Evolutionary conservation across 2,113 vertebrate genomes (phyloP).

Genomic region (Eptatretus burgeri): DNA sequence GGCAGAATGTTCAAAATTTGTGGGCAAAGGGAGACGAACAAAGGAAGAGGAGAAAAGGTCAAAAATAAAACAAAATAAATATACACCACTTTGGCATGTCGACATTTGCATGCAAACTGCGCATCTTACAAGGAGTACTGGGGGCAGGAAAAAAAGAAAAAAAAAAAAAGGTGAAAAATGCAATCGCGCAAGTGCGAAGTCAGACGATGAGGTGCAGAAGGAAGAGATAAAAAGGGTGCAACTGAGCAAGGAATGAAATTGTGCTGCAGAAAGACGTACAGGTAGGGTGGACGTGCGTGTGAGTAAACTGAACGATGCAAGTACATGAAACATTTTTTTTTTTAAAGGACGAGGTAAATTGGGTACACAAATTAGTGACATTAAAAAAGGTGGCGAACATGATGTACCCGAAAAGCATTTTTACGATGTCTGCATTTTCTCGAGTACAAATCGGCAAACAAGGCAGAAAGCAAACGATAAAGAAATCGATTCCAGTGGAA

Average conservation of each 20-base stretch:
- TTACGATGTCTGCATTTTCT: too few relatives aligned
- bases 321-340: too few relatives aligned
- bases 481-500: too few relatives aligned
- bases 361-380: too few relatives aligned
- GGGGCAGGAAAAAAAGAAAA: neutral
- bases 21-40: neutral
- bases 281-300: too few relatives aligned
- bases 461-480: too few relatives aligned
- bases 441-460: too few relatives aligned
- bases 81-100: slow-evolving; percentile 9
- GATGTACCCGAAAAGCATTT: too few relatives aligned
- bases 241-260: neutral
- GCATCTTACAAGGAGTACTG: neutral
- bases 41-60: slow-evolving; percentile 7
- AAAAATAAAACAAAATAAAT: slow-evolving; percentile 10
- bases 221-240: neutral
- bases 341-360: too few relatives aligned
- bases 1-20: slow-evolving; percentile 11
- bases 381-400: too few relatives aligned
- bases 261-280: too few relatives aligned
- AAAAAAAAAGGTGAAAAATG: neutral
- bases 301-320: too few relatives aligned
- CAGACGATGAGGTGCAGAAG: neutral
- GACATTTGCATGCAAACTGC: slow-evolving; percentile 12
- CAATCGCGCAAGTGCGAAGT: neutral